These are phyloP conservation scores for Eumeta japonica DNA, from an alignment of 1,140 invertebrate genomes.

Conservation along the genomic window DNA sequence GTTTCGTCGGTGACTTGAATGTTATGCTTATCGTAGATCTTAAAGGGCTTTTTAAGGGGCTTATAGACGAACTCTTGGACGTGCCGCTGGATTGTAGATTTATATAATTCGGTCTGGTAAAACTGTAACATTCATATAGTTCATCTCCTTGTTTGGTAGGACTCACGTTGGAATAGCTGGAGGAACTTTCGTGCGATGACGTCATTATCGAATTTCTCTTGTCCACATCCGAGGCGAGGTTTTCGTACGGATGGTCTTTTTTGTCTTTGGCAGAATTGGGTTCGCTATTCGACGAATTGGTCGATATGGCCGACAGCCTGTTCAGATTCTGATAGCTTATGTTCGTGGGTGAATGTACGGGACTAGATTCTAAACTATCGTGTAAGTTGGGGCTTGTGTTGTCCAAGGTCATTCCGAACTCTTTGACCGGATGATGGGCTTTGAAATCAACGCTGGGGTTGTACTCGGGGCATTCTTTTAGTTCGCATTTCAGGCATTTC, in stretches of 20 bases:
- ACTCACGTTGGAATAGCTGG: constrained; percentile 55
- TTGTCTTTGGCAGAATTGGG: constrained; percentile 29
- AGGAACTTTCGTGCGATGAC: constrained; percentile 56
- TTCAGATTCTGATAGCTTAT: constrained; percentile 55
- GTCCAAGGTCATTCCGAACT: neutral
- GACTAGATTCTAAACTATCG: constrained; percentile 33
- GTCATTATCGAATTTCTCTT: constrained; percentile 31
- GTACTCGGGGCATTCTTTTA: constrained; percentile 33
- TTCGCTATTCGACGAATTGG: constrained; percentile 37
- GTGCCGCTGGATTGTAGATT: constrained; percentile 48
- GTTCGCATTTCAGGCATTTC: constrained; percentile 46
- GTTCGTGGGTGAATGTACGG: constrained; percentile 37
- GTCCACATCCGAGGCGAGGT: constrained; percentile 19
- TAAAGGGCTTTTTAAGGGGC: constrained; percentile 56
- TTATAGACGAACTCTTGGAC: constrained; percentile 42
- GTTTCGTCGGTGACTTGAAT: constrained; percentile 59
- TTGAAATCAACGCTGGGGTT: constrained; percentile 19
- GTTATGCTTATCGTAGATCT: constrained; percentile 70
- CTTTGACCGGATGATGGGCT: neutral
- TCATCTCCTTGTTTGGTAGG: constrained; percentile 56
- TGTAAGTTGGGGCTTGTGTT: constrained; percentile 20
- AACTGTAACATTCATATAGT: constrained; percentile 49
- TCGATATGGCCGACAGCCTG: constrained; percentile 43
- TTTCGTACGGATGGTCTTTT: constrained; percentile 11
- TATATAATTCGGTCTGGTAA: constrained; percentile 46